Evolutionary conservation across 1,140 invertebrate species (phyloP), one percentile per base, ranked within the genome.

Genomic region (Drosophila mauritiana): DNA sequence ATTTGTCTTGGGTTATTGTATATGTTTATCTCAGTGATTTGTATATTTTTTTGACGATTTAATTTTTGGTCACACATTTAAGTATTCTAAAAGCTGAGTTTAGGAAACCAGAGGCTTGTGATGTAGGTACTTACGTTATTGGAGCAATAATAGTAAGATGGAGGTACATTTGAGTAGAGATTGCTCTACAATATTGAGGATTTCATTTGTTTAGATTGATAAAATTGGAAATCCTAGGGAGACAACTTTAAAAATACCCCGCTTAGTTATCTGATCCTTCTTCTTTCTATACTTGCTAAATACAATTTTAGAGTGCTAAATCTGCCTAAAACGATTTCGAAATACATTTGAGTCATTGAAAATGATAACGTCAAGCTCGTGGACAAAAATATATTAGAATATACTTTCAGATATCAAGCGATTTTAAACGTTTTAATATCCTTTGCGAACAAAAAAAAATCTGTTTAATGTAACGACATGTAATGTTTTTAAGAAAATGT

Each of bases 91-190:
- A 22, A 48, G 62, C 43, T 53, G 56, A 57, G 56, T 40, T 51
- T 57, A 51, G 52, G 34, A 59, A 34, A 73, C 53, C 34, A 48
- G 73, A 67, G 73, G 52, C 46, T 64, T 54, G 15, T 65, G 39
- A 77, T 58, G 73, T 55, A 80, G 79, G 79, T 81, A 82, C 57
- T 82, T 63, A 49, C 56, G 51, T 82, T 39, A 56, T 73, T 68
- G 43, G 27, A 70, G 51, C 43, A 36, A 49, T 55, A 27, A 37
- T 49, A 70, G 43, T 43, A 70, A 69, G 74, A 52, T 51, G 68
- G 55, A 82, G 80, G 80, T 82, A 83, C 74, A 58, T 54, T 76
- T 53, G 74, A 82, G 80, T 75, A 55, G 48, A 46, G 49, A 40
- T 58, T 39, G 20, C 49, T 40, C 61, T 25, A 12, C 25, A 42